Percentiles rank a stretch among this genome's conserved stretches.
Evolutionary conservation across 2,888 invertebrate species (phyloP).

Genomic region (Panzeria rudis): DNA sequence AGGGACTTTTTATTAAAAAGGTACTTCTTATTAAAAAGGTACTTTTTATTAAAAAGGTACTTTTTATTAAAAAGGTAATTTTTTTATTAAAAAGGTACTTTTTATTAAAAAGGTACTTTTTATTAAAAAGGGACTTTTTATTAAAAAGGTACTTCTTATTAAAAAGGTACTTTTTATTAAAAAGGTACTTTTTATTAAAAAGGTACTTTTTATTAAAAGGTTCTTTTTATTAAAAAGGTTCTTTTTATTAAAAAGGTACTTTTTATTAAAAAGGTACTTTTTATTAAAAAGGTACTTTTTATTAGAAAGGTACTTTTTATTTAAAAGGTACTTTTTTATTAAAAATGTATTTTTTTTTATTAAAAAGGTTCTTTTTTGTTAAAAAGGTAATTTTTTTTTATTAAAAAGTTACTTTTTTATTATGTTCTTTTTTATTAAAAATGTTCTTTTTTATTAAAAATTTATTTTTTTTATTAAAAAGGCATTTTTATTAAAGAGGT

Average conservation of each 20-base stretch:
- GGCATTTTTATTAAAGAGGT: not conserved
- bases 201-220: not conserved
- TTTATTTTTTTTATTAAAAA: too few relatives aligned
- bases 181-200: not conserved
- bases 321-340: too few relatives aligned
- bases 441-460: too few relatives aligned
- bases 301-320: not conserved
- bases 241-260: not conserved
- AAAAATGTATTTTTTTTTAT: too few relatives aligned
- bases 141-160: too few relatives aligned
- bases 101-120: too few relatives aligned
- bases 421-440: too few relatives aligned
- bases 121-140: not conserved
- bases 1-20: too few relatives aligned
- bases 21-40: not conserved
- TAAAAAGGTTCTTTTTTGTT: not conserved
- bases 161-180: too few relatives aligned
- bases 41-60: not conserved
- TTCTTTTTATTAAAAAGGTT: not conserved
- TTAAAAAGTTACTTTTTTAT: too few relatives aligned
- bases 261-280: not conserved
- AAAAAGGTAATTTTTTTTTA: not conserved
- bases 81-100: too few relatives aligned
- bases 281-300: not conserved
- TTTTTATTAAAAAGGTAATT: too few relatives aligned